Evolutionary conservation across 2,888 invertebrate genomes (phyloP), one percentile per base, ranked within the genome.

Genomic region (Sisyra nigra): DNA sequence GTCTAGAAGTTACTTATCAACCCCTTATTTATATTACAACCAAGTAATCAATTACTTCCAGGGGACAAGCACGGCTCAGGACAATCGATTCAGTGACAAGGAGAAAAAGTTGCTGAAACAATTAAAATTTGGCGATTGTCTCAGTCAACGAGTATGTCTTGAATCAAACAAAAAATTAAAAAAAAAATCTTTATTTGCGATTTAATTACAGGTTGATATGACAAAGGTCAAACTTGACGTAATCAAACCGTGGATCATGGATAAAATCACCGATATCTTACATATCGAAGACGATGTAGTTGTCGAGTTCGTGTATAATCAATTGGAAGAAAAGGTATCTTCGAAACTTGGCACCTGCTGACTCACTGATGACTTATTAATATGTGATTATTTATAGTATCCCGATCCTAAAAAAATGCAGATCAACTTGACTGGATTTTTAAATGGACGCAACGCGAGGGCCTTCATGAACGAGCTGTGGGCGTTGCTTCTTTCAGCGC

Each of bases 231-330:
- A 98, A 63, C 67, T 99, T 55, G 96, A 98, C 58, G 89, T 92
- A 36, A 74, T 99, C 56, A 94, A 97, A 59, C 98, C 98, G 49
- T 99, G 98, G 98, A 98, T 99, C 58, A 88, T 93, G 19, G 83
- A 88, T 60, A 88, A 92, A 65, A 83, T 98, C 46, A 96, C 93
- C 2, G 92, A 96, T 58, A 81, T 97, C 46, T 73, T 98, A 43
- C 91, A 92, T 54, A 88, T 96, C 65, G 98, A 98, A 66, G 98
- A 98, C 63, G 98, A 98, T 65, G 98, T 99, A 33, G 85, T 99
- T 51, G 88, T 94, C 49, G 96, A 97, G 65, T 98, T 93, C 73
- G 93, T 98, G 52, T 91, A 94, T 68, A 96, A 96, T 67, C 97
- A 98, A 65, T 72, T 99, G 45, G 97, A 98, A 63, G 77, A 89